phyloP scores from a whole-genome alignment of 2,797 vertebrate species.

The Anguilla marmorata region DNA sequence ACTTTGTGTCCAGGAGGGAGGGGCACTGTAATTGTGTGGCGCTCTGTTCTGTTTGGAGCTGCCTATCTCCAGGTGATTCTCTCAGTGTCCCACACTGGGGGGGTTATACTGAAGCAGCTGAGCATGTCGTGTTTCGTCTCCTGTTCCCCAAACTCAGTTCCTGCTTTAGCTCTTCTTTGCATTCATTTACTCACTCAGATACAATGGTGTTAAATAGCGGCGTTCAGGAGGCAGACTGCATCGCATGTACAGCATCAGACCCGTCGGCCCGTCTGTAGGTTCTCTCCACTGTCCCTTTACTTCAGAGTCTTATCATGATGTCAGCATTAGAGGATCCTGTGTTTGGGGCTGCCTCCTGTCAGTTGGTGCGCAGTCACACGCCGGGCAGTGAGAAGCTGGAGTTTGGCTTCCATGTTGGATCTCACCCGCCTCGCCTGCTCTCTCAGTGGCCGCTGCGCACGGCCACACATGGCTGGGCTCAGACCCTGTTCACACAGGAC shows the following conservation, averaged over 20 bases:
- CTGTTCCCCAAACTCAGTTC: background rate
- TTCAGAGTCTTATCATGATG: background rate
- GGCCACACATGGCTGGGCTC: constrained; percentile 35
- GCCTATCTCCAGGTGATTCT: background rate
- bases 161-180: background rate
- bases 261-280: background rate
- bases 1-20: background rate
- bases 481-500: background rate
- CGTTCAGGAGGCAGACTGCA: background rate
- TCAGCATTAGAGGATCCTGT: background rate
- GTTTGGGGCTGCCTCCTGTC: background rate
- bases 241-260: background rate
- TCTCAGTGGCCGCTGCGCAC: constrained; percentile 7
- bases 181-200: background rate
- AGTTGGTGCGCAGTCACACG: background rate
- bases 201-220: no score
- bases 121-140: background rate
- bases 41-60: background rate
- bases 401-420: background rate
- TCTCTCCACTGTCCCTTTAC: background rate
- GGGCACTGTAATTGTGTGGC: background rate
- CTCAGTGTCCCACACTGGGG: background rate
- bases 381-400: background rate
- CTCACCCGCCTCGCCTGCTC: background rate
- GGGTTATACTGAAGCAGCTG: background rate